phyloP scores from a whole-genome alignment of 2,888 invertebrate species.

The Eupelmus urozonus region DNA sequence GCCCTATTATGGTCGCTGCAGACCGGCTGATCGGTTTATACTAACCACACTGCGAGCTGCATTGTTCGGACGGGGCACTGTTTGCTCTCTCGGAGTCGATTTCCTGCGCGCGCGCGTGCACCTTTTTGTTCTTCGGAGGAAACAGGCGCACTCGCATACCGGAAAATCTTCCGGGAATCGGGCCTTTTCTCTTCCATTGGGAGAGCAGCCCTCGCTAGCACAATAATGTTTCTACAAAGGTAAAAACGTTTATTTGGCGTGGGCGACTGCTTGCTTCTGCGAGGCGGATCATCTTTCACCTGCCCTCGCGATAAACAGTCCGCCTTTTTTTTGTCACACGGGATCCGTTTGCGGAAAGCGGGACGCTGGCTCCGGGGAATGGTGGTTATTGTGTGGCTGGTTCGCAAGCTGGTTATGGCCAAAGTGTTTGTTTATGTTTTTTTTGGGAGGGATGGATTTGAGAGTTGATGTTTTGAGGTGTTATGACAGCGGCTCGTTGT shows the following conservation, averaged over 20 bases:
- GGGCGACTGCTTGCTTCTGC: constrained; percentile 15
- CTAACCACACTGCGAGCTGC: constrained; percentile 52
- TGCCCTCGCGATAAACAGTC: constrained; percentile 55
- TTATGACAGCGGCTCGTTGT: constrained; percentile 5
- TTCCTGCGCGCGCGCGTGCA: constrained; percentile 37
- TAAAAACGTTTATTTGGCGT: constrained; percentile 31
- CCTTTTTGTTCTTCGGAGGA: constrained; percentile 18
- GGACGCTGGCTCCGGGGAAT: no score
- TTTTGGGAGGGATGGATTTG: constrained; percentile 12
- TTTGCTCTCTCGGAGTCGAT: constrained; percentile 45
- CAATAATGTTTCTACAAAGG: neutral
- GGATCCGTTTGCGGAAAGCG: neutral
- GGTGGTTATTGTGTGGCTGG: no score
- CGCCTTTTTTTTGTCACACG: constrained; percentile 49
- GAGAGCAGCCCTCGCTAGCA: no score
- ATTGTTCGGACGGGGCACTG: constrained; percentile 39
- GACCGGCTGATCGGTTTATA: constrained; percentile 53
- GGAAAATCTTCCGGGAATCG: constrained; percentile 60
- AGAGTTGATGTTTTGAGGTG: neutral
- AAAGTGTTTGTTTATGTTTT: constrained; percentile 34
- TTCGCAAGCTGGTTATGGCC: neutral
- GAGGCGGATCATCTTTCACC: constrained; percentile 51
- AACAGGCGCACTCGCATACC: neutral
- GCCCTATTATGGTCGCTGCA: constrained; percentile 19
- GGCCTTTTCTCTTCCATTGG: constrained; percentile 5